Conservation (phyloP, 2,113 vertebrate genomes). For the Martes martes region DNA sequence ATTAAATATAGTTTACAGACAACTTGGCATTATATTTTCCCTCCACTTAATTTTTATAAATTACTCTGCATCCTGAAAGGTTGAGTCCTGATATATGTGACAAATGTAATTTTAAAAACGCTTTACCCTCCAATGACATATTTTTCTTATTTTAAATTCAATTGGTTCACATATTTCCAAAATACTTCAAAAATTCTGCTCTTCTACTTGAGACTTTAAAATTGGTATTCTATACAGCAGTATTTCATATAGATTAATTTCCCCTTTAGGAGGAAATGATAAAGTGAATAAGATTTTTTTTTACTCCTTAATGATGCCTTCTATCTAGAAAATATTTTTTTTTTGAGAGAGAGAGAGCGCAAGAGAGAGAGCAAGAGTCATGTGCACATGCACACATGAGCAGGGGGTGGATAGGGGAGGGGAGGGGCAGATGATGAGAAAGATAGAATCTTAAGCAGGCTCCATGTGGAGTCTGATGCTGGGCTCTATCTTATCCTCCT, state of each 20-base stretch:
- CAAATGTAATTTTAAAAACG: neutral
- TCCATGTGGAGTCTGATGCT: neutral
- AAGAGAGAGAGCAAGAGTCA: no score
- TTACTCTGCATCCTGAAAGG: neutral
- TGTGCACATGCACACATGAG: no score
- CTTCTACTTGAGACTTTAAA: neutral
- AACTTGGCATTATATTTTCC: neutral
- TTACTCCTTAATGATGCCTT: neutral
- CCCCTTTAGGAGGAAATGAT: neutral
- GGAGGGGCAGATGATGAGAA: no score
- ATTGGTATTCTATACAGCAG: neutral
- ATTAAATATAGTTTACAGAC: slow-evolving; percentile 22
- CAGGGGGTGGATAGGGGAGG: no score
- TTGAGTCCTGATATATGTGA: neutral
- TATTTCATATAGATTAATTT: slow-evolving; percentile 4
- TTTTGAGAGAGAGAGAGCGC: no score
- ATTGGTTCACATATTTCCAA: neutral
- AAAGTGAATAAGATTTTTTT: neutral
- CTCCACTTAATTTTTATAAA: neutral
- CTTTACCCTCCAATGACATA: neutral
- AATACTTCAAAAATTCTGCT: neutral
- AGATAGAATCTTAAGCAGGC: no score
- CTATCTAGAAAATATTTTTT: neutral
- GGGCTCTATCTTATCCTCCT: neutral
- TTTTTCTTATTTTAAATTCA: slow-evolving; percentile 23